Base-by-base conservation (phyloP, 1,140 invertebrate species). In the Meloidogyne exigua region DNA sequence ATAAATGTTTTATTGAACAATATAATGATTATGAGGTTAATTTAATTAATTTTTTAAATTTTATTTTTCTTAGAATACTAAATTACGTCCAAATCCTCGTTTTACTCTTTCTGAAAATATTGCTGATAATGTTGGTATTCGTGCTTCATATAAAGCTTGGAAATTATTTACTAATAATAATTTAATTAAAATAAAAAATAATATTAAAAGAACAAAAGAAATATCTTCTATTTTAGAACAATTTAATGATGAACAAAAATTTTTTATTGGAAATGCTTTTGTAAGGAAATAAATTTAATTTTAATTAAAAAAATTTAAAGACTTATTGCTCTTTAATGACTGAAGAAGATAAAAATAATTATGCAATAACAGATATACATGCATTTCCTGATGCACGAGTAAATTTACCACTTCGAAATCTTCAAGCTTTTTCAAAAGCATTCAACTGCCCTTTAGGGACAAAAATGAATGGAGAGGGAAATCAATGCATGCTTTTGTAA, bases 231-330 rank as follows among this genome's bases (percentile, higher is more conserved):
- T 9, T 49, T 57, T n/a, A n/a, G n/a, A 57, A 4, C 18, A 57
- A 57, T 57, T 57, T 57, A 44, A 1, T 44, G 42, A 44, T 15
- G 42, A 44, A 44, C 42, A 44, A 44, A 44, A 15, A 18, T 44
- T 57, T n/a, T 57, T 57, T 57, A 57, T 57, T 57, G 49, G 49
- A 57, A 57, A 57, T 57, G 49, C 49, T 7, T 57, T 57, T 57
- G 49, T 57, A 57, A 57, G 18, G 2, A n/a, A 57, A n/a, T n/a
- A 57, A 57, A 57, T n/a, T n/a, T n/a, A n/a, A 57, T 2, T n/a
- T n/a, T 7, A 57, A n/a, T n/a, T 57, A n/a, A n/a, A 18, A 15
- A 18, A 57, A 57, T 57, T 57, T 57, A 57, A 57, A 57, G 49
- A 57, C 49, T 57, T 57, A 57, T 57, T 57, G 42, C 15, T 15